These are phyloP conservation scores for Melanostoma scalare DNA, from an alignment of 2,888 invertebrate species.

Conservation along the genomic window DNA sequence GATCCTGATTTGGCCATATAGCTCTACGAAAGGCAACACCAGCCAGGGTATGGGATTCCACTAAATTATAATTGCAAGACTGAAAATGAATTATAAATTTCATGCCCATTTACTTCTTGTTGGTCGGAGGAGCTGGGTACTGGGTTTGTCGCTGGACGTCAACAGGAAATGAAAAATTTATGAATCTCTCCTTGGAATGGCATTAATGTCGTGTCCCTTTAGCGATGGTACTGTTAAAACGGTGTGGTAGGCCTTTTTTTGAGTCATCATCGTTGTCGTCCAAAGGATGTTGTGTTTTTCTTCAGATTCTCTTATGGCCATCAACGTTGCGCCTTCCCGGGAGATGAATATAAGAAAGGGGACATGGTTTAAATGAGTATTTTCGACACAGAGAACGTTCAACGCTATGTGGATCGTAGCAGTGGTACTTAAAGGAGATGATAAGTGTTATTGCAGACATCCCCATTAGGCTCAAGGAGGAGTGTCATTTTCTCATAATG, in stretches of 20 bases:
- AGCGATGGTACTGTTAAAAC: slow-evolving; percentile 15
- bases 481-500: slow-evolving; percentile 71
- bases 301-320: slow-evolving; percentile 43
- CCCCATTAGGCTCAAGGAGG: slow-evolving; percentile 69
- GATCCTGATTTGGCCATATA: slow-evolving; percentile 64
- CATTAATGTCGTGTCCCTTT: slow-evolving; percentile 64
- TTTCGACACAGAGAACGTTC: slow-evolving; percentile 66
- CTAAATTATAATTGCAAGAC: slow-evolving; percentile 73
- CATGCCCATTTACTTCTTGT: slow-evolving; percentile 72
- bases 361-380: slow-evolving; percentile 54
- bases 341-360: not conserved
- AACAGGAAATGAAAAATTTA: slow-evolving; percentile 73
- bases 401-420: slow-evolving; percentile 55
- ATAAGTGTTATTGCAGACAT: slow-evolving; percentile 73
- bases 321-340: not conserved
- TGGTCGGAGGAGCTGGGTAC: slow-evolving; percentile 34
- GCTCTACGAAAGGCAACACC: slow-evolving; percentile 42
- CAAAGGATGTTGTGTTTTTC: slow-evolving; percentile 69
- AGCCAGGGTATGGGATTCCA: slow-evolving; percentile 58
- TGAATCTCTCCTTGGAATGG: slow-evolving; percentile 70
- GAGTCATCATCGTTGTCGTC: slow-evolving; percentile 28
- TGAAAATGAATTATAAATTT: slow-evolving; percentile 73
- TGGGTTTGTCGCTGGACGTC: slow-evolving; percentile 72
- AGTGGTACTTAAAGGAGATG: slow-evolving; percentile 67
- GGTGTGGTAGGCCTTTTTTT: slow-evolving; percentile 52